These are phyloP conservation scores for Eidolon dupreanum DNA, from an alignment of 2,797 vertebrate species.

Conservation along the genomic window DNA sequence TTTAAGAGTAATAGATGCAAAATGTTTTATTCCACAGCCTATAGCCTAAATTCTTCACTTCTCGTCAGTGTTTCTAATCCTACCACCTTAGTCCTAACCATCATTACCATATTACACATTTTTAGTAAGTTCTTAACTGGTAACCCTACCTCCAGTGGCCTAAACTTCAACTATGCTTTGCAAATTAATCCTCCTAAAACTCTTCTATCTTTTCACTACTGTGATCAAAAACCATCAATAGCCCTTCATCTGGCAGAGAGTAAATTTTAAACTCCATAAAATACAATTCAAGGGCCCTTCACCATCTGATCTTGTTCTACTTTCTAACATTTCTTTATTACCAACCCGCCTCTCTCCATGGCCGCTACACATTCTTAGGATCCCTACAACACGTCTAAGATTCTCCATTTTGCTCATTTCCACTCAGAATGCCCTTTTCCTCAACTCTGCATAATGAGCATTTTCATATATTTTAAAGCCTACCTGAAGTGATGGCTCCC, in stretches of 20 bases:
- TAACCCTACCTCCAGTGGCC: neutral
- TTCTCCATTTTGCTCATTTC: neutral
- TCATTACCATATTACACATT: neutral
- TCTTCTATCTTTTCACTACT: neutral
- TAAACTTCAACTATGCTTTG: neutral
- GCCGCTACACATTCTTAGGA: neutral
- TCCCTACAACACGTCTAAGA: neutral
- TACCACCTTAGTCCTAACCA: neutral
- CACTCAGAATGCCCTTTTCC: neutral
- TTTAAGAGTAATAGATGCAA: neutral
- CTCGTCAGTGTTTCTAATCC: neutral
- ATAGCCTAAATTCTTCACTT: neutral
- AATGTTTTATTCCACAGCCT: neutral
- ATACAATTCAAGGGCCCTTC: neutral
- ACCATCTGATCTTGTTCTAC: neutral
- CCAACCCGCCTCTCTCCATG: neutral
- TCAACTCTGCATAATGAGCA: neutral
- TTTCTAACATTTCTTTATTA: slow-evolving; percentile 26
- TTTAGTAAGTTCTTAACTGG: neutral
- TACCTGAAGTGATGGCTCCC: neutral
- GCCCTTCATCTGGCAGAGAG: neutral
- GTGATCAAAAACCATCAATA: neutral
- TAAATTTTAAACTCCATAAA: slow-evolving; percentile 5
- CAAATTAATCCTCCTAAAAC: neutral
- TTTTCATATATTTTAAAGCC: neutral